These are phyloP conservation scores for Channallabes apus DNA, from an alignment of 2,797 vertebrate genomes.

Conservation along the genomic window DNA sequence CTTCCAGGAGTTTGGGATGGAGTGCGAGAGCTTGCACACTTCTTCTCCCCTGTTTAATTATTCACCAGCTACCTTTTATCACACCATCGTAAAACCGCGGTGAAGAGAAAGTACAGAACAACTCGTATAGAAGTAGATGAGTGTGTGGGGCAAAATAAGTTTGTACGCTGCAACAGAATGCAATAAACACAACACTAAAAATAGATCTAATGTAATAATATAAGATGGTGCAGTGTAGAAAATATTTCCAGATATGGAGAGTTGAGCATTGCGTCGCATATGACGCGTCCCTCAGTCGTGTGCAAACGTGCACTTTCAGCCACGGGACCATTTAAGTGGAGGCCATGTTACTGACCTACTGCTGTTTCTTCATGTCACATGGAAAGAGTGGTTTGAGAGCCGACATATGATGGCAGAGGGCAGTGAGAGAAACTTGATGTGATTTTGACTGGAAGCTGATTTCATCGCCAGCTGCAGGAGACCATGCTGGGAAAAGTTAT, in stretches of 20 bases:
- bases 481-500: no score
- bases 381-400: not conserved
- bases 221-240: not conserved
- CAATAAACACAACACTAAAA: not conserved
- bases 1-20: constrained; percentile 10
- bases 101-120: not conserved
- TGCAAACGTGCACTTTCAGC: not conserved
- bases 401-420: not conserved
- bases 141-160: not conserved
- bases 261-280: not conserved
- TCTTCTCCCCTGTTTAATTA: constrained; percentile 25
- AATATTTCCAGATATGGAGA: not conserved
- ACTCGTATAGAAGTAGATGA: not conserved
- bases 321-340: not conserved
- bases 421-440: not conserved
- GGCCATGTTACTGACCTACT: not conserved
- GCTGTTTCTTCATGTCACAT: not conserved
- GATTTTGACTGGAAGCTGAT: not conserved
- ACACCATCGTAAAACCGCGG: not conserved
- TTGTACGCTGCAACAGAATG: no score
- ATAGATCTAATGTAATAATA: not conserved
- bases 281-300: not conserved
- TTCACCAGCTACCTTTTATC: constrained; percentile 18
- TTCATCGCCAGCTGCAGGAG: no score
- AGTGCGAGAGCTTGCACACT: not conserved